Evolutionary conservation across 2,113 vertebrate genomes (phyloP), one percentile per base, ranked within the genome.

Genomic region (Albula glossodonta): DNA sequence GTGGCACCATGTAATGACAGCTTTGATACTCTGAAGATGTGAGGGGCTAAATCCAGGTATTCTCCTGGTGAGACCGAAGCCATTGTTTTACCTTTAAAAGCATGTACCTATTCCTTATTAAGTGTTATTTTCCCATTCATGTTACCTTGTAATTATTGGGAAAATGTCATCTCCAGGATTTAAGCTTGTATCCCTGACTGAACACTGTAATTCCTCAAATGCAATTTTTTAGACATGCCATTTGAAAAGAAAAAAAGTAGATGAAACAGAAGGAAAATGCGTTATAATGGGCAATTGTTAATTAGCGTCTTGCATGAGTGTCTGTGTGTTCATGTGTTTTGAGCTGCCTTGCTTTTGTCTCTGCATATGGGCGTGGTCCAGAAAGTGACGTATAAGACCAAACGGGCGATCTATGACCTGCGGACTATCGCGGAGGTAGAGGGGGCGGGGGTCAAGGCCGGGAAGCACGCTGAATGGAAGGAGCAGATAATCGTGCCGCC

Each of bases 401-500:
- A 97, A 91, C 96, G 97, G 83, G 95, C 96, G 88, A 92, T 99
- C 89, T 96, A 96, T 0, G 98, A 99, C 86, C 91, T 99, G 90
- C 95, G 98, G 91, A 97, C 98, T 89, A 97, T 99, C 0, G 98
- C 97, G 0, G 98, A 99, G 89, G 97, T 99, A 87, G 98, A 99
- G 89, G 98, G 98, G 2, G 96, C 96, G 0, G 96, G 96, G 0
- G 97, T 98, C 84, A 98, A 99, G 89, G 98, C 96, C 11, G 98
- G 98, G 91, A 97, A 97, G 84, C 96, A 95, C 0, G 97, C 98
- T 0, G 97, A 98, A 78, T 99, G 98, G 98, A 96, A 90, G 80
- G 98, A 99, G 91, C 97, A 99, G 95, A 97, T 99, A 90, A 96
- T 99, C 0, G 97, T 99, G 17, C 98, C 98, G 0, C 96, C 98